Evolutionary conservation across 2,113 vertebrate species (phyloP).

Genomic region (Panthera uncia): DNA sequence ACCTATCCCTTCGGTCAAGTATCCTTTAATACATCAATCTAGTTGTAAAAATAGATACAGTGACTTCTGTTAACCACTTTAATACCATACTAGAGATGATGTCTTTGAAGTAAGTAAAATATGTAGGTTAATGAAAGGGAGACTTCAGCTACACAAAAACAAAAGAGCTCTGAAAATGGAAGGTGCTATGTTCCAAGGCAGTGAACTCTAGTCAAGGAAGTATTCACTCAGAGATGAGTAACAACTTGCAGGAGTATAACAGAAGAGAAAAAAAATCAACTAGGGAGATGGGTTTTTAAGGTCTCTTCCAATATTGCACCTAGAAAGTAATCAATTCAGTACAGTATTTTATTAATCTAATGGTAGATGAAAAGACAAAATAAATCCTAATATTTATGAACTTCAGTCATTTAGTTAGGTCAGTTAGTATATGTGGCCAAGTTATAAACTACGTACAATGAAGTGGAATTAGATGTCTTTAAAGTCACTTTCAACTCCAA

Average conservation of each 20-base stretch:
- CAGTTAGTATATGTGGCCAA: neutral
- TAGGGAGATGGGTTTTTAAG: neutral
- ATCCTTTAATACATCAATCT: neutral
- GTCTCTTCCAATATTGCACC: neutral
- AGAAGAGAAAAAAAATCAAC: neutral
- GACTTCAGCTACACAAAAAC: neutral
- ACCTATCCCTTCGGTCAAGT: neutral
- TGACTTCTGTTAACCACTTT: conserved; percentile 7
- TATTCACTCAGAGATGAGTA: neutral
- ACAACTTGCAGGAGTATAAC: neutral
- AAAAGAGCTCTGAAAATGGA: conserved; percentile 32
- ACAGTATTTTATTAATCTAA: neutral
- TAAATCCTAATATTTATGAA: neutral
- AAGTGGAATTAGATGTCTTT: neutral
- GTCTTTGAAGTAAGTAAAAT: conserved; percentile 29
- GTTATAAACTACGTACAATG: conserved; percentile 27
- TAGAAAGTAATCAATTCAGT: conserved; percentile 31
- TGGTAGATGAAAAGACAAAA: neutral
- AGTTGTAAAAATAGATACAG: neutral
- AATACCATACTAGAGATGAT: neutral
- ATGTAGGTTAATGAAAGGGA: neutral
- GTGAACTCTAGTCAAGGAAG: neutral
- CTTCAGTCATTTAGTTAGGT: neutral
- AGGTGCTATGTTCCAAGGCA: neutral
- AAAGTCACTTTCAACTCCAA: conserved; percentile 7